A percentile compares a stretch with the other conserved stretches of the same genome.
Evolutionary conservation across 2,888 invertebrate genomes (phyloP).

Genomic region (Ophraella communa): DNA sequence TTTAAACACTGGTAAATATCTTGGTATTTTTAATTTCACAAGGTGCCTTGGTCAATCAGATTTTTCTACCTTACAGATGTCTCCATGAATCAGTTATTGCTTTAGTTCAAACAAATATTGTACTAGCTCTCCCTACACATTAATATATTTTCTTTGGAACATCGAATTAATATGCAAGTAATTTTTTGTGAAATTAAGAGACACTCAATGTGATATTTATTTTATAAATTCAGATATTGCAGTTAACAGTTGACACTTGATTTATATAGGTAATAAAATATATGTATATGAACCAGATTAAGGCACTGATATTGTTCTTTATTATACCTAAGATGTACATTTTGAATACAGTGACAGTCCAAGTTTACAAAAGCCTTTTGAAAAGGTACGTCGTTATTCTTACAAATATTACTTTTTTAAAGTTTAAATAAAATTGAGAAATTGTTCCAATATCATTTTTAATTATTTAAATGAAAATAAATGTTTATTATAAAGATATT

Average conservation of each 20-base stretch:
- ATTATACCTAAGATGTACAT: not conserved
- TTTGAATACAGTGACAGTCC: not conserved
- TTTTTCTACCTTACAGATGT: not conserved
- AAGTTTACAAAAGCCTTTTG: too few relatives aligned
- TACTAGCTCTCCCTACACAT: too few relatives aligned
- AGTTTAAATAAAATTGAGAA: not conserved
- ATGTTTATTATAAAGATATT: too few relatives aligned
- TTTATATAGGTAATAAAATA: too few relatives aligned
- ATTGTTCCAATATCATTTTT: too few relatives aligned
- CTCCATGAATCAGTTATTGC: not conserved
- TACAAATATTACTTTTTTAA: not conserved
- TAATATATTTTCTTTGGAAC: not conserved
- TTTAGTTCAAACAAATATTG: not conserved
- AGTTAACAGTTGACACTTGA: too few relatives aligned
- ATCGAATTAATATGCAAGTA: not conserved
- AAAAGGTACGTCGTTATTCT: not conserved
- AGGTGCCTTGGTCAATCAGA: not conserved
- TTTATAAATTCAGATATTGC: not conserved
- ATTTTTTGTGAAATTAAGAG: not conserved
- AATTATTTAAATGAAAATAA: too few relatives aligned
- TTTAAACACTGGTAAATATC: too few relatives aligned
- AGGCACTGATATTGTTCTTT: conserved; percentile 1
- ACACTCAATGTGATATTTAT: not conserved
- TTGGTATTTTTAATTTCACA: not conserved
- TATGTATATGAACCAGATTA: not conserved